Evolutionary conservation across 2,113 vertebrate genomes (phyloP), one percentile per base, ranked within the genome.

Genomic region (Amblyopsis rosae): DNA sequence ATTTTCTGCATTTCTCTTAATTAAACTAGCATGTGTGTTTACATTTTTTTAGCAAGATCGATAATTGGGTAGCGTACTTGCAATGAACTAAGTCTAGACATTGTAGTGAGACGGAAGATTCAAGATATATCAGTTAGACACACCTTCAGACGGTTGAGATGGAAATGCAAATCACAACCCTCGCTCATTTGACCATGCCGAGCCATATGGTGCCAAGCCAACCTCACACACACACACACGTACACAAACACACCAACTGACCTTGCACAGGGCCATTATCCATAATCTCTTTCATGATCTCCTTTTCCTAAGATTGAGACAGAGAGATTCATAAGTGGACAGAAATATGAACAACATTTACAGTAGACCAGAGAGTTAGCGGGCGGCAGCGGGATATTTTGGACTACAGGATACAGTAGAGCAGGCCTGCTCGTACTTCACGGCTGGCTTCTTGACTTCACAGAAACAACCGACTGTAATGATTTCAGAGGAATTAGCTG

Each of bases 251-350:
- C 41, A 54, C 65, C 17, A 35, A 58, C 59, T 88, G 83, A 98
- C 98, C 98, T 96, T 99, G 97, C 74, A 99, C 96, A 0, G 98
- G 98, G 26, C 98, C 98, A 0, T 99, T 99, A 85, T 98, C 94
- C 94, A 96, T 87, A 71, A 99, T 89, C 86, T 99, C 98, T 82
- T 98, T 99, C 98, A 98, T 99, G 76, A 99, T 97, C 84, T 98
- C 98, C 77, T 95, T 96, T 83, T 98, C 96, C 98, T 99, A 86
- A 68, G 12, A 77, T 65, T 84, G 53, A 72, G 33, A 80, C 17
- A 61, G 16, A 77, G 59, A 0, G n/a, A 54, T 67, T 87, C 66
- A 73, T 59, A 78, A n/a, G 70, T 15, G 12, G 58, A 71, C 69
- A 69, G 45, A 67, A 63, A 49, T 12, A 58, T 80, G 75, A 59